phyloP scores from a whole-genome alignment of 2,797 vertebrate species.

The Arnoldichthys spilopterus region DNA sequence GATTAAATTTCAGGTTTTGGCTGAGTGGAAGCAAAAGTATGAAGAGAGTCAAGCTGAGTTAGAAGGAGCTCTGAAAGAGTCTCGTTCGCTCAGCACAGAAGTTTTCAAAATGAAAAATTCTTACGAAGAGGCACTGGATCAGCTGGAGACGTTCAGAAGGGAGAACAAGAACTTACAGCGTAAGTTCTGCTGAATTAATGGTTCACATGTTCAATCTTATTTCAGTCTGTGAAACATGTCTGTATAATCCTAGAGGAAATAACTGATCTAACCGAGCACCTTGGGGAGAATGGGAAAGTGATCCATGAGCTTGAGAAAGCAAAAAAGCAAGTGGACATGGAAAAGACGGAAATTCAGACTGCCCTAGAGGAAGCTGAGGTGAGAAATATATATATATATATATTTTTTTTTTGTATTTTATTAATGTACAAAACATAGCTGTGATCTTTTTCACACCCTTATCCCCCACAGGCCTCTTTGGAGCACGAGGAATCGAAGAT shows the following conservation, averaged over 20 bases:
- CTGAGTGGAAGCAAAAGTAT: slow-evolving; percentile 25
- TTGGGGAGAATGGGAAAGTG: slow-evolving; percentile 73
- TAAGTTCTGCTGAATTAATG: not conserved
- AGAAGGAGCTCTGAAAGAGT: slow-evolving; percentile 34
- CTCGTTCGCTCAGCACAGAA: slow-evolving; percentile 39
- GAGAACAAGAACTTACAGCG: slow-evolving; percentile 9
- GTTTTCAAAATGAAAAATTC: slow-evolving; percentile 51
- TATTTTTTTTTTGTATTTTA: not conserved
- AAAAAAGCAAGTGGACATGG: slow-evolving; percentile 76
- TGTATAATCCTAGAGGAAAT: slow-evolving; percentile 82
- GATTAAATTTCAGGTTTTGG: slow-evolving; percentile 31
- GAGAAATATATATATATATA: slow-evolving; percentile 19
- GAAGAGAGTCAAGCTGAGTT: slow-evolving; percentile 28
- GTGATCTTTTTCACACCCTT: not conserved
- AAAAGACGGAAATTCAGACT: slow-evolving; percentile 81
- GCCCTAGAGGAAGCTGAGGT: slow-evolving; percentile 90
- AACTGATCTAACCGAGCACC: slow-evolving; percentile 56
- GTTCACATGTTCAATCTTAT: not conserved
- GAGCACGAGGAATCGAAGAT: slow-evolving; percentile 83
- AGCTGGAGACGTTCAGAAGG: slow-evolving; percentile 66
- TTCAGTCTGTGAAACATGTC: not conserved
- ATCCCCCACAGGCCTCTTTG: not conserved
- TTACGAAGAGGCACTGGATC: slow-evolving; percentile 50
- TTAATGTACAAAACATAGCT: not conserved
- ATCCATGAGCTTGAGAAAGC: slow-evolving; percentile 75